phyloP scores from a whole-genome alignment of 2,888 invertebrate species.

The Cerastis leucographa region DNA sequence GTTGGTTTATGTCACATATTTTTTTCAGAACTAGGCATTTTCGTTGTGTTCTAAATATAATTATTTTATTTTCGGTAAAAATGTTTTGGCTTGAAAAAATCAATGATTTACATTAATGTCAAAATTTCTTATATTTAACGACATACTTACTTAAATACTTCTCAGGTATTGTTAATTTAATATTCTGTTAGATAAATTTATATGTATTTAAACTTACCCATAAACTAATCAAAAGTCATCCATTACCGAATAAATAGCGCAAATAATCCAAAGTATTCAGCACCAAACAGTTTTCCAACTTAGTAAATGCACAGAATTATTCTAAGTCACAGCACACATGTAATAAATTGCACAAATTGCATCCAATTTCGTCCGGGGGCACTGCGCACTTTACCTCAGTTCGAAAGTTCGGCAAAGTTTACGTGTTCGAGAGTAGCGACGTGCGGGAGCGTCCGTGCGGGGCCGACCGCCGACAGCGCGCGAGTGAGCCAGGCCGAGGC shows the following conservation, averaged over 20 bases:
- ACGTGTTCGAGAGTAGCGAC: constrained; percentile 55
- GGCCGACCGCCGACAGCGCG: constrained; percentile 64
- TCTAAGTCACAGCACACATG: constrained; percentile 68
- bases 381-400: constrained; percentile 70
- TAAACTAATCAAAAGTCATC: constrained; percentile 63
- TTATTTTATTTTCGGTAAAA: too few species aligned
- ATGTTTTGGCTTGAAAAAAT: neutral
- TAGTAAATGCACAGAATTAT: constrained; percentile 60
- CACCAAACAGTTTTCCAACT: constrained; percentile 64
- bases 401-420: constrained; percentile 75
- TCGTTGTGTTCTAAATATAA: neutral
- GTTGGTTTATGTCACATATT: neutral
- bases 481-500: constrained; percentile 60
- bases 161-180: neutral
- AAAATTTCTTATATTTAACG: neutral
- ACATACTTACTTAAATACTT: neutral
- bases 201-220: constrained; percentile 61
- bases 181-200: neutral
- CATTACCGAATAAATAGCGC: constrained; percentile 49
- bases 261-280: constrained; percentile 55
- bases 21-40: neutral
- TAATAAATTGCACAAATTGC: constrained; percentile 77
- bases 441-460: constrained; percentile 60
- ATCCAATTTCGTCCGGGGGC: constrained; percentile 71
- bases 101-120: neutral